These are phyloP conservation scores for Berghia stephanieae DNA, from an alignment of 1,140 invertebrate species.

Conservation along the genomic window DNA sequence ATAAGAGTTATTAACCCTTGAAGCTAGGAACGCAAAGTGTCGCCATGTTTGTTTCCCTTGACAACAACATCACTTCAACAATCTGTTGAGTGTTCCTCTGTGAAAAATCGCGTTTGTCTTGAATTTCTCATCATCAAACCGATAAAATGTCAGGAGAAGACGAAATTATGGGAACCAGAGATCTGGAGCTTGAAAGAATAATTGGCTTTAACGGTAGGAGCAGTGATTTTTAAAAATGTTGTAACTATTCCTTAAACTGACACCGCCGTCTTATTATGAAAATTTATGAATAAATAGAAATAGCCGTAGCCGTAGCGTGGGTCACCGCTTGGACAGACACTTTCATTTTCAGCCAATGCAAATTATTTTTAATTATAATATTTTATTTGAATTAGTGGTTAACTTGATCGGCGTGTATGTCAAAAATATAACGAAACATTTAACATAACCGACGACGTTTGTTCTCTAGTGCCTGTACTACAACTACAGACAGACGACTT, in stretches of 20 bases:
- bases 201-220: conserved; percentile 53
- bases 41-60: conserved; percentile 56
- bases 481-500: too few species aligned
- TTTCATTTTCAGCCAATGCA: too few species aligned
- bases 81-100: not conserved
- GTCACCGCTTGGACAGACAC: too few species aligned
- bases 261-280: not conserved
- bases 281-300: not conserved
- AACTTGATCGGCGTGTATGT: not conserved
- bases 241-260: not conserved
- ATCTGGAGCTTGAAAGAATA: conserved; percentile 48
- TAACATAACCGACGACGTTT: too few species aligned
- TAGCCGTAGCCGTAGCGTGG: not conserved
- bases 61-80: conserved; percentile 42
- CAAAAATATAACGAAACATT: not conserved
- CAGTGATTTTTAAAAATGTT: conserved; percentile 10
- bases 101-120: not conserved
- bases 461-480: too few species aligned
- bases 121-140: not conserved
- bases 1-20: not conserved
- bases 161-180: conserved; percentile 17
- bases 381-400: not conserved
- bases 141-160: conserved; percentile 23
- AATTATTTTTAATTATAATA: not conserved
- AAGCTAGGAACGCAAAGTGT: conserved; percentile 17